Conservation (phyloP, 2,888 invertebrate genomes). For the Ophion costatus region DNA sequence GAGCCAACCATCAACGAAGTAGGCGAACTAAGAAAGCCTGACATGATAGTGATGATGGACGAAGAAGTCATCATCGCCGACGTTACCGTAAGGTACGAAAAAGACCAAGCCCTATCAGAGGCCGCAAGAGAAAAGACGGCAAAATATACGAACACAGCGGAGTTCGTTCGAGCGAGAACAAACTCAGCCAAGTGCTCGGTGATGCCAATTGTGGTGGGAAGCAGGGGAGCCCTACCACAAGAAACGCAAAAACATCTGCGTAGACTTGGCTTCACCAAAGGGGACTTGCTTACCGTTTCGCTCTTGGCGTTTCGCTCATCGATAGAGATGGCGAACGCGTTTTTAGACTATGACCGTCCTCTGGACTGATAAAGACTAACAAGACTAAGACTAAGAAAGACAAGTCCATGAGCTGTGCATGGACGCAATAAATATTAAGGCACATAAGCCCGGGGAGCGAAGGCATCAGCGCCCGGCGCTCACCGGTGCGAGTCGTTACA, state of each 20-base stretch:
- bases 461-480: neutral
- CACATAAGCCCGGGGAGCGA: neutral
- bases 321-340: slow-evolving; percentile 72
- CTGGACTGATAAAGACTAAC: no score
- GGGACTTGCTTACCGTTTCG: slow-evolving; percentile 69
- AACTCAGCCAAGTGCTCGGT: neutral
- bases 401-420: neutral
- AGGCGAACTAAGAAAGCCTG: slow-evolving; percentile 73
- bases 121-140: slow-evolving; percentile 69
- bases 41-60: slow-evolving; percentile 72
- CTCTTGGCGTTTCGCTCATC: slow-evolving; percentile 74
- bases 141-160: slow-evolving; percentile 68
- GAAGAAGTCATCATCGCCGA: slow-evolving; percentile 74
- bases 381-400: no score
- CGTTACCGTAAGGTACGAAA: slow-evolving; percentile 72
- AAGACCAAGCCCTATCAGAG: slow-evolving; percentile 63
- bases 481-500: slow-evolving; percentile 37
- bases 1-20: slow-evolving; percentile 40
- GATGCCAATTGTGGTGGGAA: slow-evolving; percentile 76
- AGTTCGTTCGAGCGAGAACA: neutral
- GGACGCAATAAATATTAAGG: neutral
- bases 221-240: slow-evolving; percentile 76
- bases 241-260: slow-evolving; percentile 69
- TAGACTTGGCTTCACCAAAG: slow-evolving; percentile 68
- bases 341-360: slow-evolving; percentile 71